Percentiles rank a stretch among this genome's conserved stretches.
Evolutionary conservation across 2,888 invertebrate genomes (phyloP).

Genomic region (Acanthoscelides obtectus): DNA sequence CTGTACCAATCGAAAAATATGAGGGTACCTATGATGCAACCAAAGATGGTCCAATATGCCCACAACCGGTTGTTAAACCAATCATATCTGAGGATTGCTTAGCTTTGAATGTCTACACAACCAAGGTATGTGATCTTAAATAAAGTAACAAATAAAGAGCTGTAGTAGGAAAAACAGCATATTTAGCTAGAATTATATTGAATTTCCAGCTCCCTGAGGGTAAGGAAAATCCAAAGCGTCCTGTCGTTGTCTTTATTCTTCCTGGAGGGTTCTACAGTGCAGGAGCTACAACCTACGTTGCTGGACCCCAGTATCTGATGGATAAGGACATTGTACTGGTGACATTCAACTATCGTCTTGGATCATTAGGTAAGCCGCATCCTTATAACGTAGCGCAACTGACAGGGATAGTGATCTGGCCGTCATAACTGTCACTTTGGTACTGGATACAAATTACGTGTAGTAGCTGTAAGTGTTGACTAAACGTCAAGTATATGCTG

Average conservation of each 20-base stretch:
- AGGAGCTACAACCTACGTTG: constrained; percentile 54
- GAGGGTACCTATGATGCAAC: constrained; percentile 40
- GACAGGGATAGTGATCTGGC: too few species aligned
- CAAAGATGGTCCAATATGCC: constrained; percentile 42
- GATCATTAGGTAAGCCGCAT: constrained; percentile 49
- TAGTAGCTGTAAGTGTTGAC: too few species aligned
- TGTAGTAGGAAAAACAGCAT: not conserved
- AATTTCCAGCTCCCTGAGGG: constrained; percentile 37
- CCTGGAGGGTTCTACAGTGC: constrained; percentile 61
- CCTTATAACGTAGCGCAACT: too few species aligned
- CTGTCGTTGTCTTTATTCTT: constrained; percentile 66
- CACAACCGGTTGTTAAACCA: constrained; percentile 36
- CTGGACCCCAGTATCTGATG: constrained; percentile 60
- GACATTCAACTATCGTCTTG: constrained; percentile 61
- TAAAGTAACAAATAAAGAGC: not conserved
- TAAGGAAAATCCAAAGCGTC: constrained; percentile 41
- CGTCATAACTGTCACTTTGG: too few species aligned
- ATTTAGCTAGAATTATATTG: not conserved
- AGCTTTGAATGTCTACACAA: constrained; percentile 58
- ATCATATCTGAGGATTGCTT: constrained; percentile 59
- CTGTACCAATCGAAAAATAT: constrained; percentile 39
- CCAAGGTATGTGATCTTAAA: constrained; percentile 36
- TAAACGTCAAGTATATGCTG: too few species aligned
- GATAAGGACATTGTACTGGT: constrained; percentile 63
- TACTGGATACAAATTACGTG: too few species aligned